phyloP scores from a whole-genome alignment of 2,113 vertebrate genomes.

The Alethe castanea region DNA sequence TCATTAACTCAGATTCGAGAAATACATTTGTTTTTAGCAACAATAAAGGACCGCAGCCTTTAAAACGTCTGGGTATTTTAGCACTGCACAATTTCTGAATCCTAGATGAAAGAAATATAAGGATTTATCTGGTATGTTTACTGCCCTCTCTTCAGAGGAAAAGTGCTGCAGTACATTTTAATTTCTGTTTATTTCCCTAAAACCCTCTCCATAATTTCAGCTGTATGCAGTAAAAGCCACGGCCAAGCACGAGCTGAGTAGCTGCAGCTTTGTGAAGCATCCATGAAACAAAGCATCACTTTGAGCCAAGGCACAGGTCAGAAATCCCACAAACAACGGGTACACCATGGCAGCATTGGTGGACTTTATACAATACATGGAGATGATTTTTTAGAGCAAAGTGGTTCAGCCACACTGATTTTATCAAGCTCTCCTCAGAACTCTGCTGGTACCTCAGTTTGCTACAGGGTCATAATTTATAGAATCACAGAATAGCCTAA shows the following conservation, averaged over 20 bases:
- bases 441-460: background rate
- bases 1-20: constrained; percentile 71
- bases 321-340: background rate
- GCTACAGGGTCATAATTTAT: background rate
- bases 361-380: background rate
- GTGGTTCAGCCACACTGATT: background rate
- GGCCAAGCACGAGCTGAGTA: constrained; percentile 39
- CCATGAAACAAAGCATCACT: background rate
- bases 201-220: constrained; percentile 60
- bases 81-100: constrained; percentile 62
- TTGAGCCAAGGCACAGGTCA: background rate
- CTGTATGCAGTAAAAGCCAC: constrained; percentile 45
- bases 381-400: background rate
- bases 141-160: constrained; percentile 51
- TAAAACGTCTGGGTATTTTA: constrained; percentile 75
- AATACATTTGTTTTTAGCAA: constrained; percentile 69
- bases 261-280: constrained; percentile 10
- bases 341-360: accelerated
- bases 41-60: constrained; percentile 65
- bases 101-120: constrained; percentile 47
- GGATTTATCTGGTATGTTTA: constrained; percentile 68
- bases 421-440: background rate
- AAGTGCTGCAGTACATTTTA: constrained; percentile 56
- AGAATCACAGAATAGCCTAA: background rate
- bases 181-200: constrained; percentile 69